phyloP scores from a whole-genome alignment of 2,888 invertebrate genomes.

The Erynnis tages region DNA sequence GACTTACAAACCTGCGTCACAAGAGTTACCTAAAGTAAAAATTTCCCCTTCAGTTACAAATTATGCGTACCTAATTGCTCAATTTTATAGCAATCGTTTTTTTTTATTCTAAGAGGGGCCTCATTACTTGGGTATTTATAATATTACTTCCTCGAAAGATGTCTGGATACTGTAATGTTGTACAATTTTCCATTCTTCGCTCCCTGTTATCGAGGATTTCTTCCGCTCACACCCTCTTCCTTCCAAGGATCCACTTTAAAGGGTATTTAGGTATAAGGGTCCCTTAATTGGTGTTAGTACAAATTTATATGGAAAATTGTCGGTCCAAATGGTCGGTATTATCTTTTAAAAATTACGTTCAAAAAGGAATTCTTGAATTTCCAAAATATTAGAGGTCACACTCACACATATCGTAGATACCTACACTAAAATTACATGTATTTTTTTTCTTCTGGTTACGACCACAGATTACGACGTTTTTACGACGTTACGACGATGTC shows the following conservation, averaged over 20 bases:
- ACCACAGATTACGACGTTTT: too few relatives aligned
- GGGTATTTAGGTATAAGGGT: slow-evolving; percentile 73
- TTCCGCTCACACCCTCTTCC: slow-evolving; percentile 71
- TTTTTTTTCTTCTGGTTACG: too few relatives aligned
- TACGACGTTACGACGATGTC: too few relatives aligned
- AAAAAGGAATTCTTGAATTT: too few relatives aligned
- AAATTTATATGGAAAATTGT: slow-evolving; percentile 53
- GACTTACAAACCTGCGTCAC: neutral
- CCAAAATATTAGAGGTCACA: too few relatives aligned
- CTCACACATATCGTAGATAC: too few relatives aligned
- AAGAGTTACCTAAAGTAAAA: neutral
- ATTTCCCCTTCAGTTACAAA: slow-evolving; percentile 16
- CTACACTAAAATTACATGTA: too few relatives aligned
- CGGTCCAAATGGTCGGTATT: neutral
- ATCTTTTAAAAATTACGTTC: neutral
- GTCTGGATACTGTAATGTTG: slow-evolving; percentile 59
- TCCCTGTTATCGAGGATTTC: slow-evolving; percentile 72
- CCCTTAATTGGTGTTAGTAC: slow-evolving; percentile 68
- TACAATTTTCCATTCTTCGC: slow-evolving; percentile 70
- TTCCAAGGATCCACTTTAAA: slow-evolving; percentile 67
- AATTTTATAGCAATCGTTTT: slow-evolving; percentile 21
- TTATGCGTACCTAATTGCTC: slow-evolving; percentile 25
- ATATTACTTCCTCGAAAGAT: slow-evolving; percentile 48
- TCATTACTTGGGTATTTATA: slow-evolving; percentile 46
- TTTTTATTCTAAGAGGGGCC: slow-evolving; percentile 19